Conservation (phyloP, 2,797 vertebrate genomes). For the Cetoscarus ocellatus region DNA sequence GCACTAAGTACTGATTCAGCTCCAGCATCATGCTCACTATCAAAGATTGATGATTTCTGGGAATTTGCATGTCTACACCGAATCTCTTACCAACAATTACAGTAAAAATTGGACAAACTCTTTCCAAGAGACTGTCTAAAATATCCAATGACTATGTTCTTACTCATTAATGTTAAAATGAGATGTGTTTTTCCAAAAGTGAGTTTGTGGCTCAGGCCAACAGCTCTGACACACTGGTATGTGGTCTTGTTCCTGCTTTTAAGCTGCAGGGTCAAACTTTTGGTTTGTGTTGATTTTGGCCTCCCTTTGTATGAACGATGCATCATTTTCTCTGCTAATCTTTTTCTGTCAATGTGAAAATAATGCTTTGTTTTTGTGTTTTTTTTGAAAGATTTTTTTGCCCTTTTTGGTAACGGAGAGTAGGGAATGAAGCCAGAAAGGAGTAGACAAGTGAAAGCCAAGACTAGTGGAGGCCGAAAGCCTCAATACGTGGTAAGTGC, state of each 20-base stretch:
- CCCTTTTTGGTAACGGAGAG: no score
- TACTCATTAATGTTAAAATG: constrained; percentile 51
- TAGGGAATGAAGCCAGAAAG: no score
- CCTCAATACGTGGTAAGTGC: no score
- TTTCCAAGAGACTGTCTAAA: constrained; percentile 45
- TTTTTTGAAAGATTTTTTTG: no score
- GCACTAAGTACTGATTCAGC: constrained; percentile 47
- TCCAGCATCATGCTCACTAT: constrained; percentile 72
- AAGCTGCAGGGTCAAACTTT: constrained; percentile 2
- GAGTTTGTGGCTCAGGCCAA: constrained; percentile 42
- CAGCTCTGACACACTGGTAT: constrained; percentile 16
- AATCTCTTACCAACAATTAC: constrained; percentile 56
- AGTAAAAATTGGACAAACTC: constrained; percentile 37
- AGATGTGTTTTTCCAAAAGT: constrained; percentile 43
- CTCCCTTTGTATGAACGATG: no score
- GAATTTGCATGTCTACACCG: constrained; percentile 57
- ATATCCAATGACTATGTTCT: constrained; percentile 54
- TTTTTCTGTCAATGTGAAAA: no score
- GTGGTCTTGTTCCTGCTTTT: constrained; percentile 34
- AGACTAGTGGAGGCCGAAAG: no score
- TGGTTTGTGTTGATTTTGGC: no score
- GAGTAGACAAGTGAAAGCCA: no score
- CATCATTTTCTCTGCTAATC: no score
- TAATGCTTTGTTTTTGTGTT: no score
- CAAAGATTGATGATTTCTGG: constrained; percentile 65